Evolutionary conservation across 2,888 invertebrate species (phyloP), one percentile per base, ranked within the genome.

Genomic region (Empis livida): DNA sequence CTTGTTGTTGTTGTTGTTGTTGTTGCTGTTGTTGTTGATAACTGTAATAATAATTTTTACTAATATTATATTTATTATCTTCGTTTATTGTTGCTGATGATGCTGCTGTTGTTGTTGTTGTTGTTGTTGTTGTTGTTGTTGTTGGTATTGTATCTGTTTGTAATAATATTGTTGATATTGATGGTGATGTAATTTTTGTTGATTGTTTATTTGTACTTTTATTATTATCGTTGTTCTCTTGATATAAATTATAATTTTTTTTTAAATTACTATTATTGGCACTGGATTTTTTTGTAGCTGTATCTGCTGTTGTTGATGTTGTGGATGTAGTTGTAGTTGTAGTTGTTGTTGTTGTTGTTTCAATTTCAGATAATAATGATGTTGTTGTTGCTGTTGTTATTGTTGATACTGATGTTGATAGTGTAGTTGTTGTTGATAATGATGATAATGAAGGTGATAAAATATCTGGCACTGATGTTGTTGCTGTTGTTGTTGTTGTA

Each of bases 201-300:
- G n/a, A n/a, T n/a, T n/a, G n/a, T n/a, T n/a, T n/a, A n/a, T 20
- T 20, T 20, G 15, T 30, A 11, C 48, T 40, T 17, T 42, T 56
- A 49, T 51, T 53, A 46, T 51, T 57, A 59, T 52, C 54, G 51
- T 48, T 56, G 51, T 53, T n/a, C n/a, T n/a, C 49, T 40, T 56
- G 52, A 57, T 58, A 57, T 59, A 52, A 54, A 55, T 59, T n/a
- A n/a, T n/a, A 51, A 60, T 51, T 57, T 59, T 59, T 52, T 31
- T 45, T 20, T 20, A 6, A 20, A 45, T 55, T 58, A 46, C 55
- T 56, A 46, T 53, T 51, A 54, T 53, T 57, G 51, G 53, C 55
- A 57, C 54, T 59, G 31, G 30, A 16, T 31, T 45, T 45, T 49
- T 59, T 59, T 56, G 50, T 27, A 44, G 40, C 23, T 55, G 53